phyloP scores from a whole-genome alignment of 2,888 invertebrate species.

The Luffia ferchaultella region DNA sequence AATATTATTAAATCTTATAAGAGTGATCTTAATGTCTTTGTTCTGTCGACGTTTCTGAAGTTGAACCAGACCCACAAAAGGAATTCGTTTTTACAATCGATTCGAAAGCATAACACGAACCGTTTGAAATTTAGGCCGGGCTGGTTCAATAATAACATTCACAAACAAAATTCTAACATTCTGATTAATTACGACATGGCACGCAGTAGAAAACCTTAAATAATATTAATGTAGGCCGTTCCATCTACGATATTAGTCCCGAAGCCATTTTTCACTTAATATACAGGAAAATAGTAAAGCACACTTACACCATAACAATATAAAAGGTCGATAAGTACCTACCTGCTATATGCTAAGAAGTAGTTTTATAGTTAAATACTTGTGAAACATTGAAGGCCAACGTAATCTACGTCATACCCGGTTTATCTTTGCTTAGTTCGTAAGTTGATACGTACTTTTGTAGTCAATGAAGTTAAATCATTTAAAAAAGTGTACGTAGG shows the following conservation, averaged over 20 bases:
- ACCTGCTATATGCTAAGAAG: too few relatives aligned
- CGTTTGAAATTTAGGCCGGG: not conserved
- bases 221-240: not conserved
- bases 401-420: too few relatives aligned
- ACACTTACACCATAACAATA: too few relatives aligned
- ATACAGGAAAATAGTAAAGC: too few relatives aligned
- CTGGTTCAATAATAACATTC: not conserved
- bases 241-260: not conserved
- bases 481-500: too few relatives aligned
- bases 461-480: too few relatives aligned
- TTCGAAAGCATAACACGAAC: not conserved
- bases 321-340: too few relatives aligned
- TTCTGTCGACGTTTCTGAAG: constrained; percentile 34
- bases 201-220: not conserved
- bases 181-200: not conserved
- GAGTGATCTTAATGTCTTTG: constrained; percentile 52
- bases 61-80: too few relatives aligned
- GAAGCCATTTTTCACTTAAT: not conserved
- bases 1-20: constrained; percentile 49
- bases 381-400: too few relatives aligned
- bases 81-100: not conserved
- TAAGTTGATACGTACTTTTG: too few relatives aligned
- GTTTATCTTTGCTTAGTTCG: too few relatives aligned
- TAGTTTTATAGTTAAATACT: too few relatives aligned
- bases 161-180: not conserved